These are phyloP conservation scores for Paradoxurus hermaphroditus DNA, from an alignment of 2,113 vertebrate species.

Conservation along the genomic window DNA sequence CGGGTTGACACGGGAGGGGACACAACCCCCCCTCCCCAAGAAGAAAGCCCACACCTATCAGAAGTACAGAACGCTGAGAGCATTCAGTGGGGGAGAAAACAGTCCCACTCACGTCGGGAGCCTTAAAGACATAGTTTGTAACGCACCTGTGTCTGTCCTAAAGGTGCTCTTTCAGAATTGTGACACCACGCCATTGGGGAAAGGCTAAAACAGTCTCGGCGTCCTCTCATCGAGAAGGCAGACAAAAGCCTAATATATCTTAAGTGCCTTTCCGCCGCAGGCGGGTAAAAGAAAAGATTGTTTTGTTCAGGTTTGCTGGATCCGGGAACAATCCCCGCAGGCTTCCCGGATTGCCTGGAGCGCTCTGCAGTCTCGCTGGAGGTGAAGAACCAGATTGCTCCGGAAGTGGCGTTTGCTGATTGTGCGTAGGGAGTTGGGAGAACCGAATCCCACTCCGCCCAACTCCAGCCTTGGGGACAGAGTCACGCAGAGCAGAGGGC, in stretches of 20 bases:
- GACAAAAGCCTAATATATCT: neutral
- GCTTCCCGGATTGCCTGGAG: neutral
- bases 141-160: neutral
- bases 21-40: neutral
- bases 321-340: neutral
- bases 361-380: neutral
- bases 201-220: neutral
- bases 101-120: neutral
- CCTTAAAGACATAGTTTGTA: neutral
- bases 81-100: neutral
- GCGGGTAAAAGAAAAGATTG: neutral
- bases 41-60: neutral
- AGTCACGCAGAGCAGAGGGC: neutral
- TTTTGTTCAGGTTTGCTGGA: neutral
- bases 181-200: neutral
- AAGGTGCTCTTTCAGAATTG: neutral
- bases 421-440: neutral
- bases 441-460: neutral
- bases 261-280: neutral
- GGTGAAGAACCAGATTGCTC: neutral
- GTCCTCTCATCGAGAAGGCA: neutral
- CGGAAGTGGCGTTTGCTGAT: neutral
- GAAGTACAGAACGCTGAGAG: neutral
- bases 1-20: neutral
- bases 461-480: neutral